Evolutionary conservation across 1,140 invertebrate species (phyloP), one percentile per base, ranked within the genome.

Genomic region (Papilio machaon): DNA sequence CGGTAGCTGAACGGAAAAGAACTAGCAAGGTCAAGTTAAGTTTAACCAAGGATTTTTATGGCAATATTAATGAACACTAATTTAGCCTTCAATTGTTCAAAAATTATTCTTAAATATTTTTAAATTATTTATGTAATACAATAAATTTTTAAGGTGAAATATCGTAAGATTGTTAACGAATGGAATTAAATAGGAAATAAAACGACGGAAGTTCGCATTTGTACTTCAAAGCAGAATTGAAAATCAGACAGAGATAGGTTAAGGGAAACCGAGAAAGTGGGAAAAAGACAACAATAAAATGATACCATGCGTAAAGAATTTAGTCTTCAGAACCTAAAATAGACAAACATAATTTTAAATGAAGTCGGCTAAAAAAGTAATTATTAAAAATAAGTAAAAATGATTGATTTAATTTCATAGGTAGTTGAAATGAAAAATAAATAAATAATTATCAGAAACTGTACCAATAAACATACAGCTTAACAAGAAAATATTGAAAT

Each of bases 1-100:
- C 95, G 95, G 95, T 96, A 95, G 95, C 94, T 95, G 95, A 95
- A 95, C 95, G 95, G 96, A 96, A 97, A 97, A 97, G 96, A 96
- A 96, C 95, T 95, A 91, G 90, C 94, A 95, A 94, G 93, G 91
- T 93, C 93, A 94, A 94, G 91, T 94, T 92, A 90, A 91, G 91
- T 91, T 89, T 94, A 91, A 87, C 84, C 83, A 89, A 87, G 89
- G 89, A 93, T 94, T 92, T 90, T 91, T 89, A 89, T 85, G 82
- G 70, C 81, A 81, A 87, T 82, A 85, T 83, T 82, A 80, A 80
- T 81, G 84, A 85, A 77, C 60, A 38, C 78, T 83, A 83, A 82
- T 83, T 82, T 77, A 58, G 43, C 17, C 13, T 67, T 83, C 52
- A 81, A 78, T 73, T 17, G 78, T 83, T 35, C 60, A 38, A 80